Evolutionary conservation across 1,140 invertebrate genomes (phyloP).

Genomic region (Limonius californicus): DNA sequence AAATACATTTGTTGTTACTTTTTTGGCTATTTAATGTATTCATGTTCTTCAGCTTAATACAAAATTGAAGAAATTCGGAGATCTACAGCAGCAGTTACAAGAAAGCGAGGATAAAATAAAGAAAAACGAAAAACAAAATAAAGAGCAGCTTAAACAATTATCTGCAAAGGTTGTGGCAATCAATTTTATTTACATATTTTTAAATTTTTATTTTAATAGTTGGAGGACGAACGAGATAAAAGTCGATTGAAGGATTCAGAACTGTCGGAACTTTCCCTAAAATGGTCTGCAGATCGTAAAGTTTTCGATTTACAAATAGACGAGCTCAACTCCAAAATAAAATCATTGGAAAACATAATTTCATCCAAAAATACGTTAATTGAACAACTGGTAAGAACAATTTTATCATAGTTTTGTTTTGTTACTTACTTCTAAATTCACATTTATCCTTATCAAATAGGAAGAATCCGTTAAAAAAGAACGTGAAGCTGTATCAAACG

Average conservation of each 20-base stretch:
- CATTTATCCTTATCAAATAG: conserved; percentile 30
- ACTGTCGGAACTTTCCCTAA: conserved; percentile 56
- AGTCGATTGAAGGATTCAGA: conserved; percentile 55
- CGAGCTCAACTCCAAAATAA: conserved; percentile 55
- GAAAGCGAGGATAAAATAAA: conserved; percentile 60
- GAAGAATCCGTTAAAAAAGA: conserved; percentile 38
- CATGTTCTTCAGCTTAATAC: conserved; percentile 49
- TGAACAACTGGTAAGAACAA: conserved; percentile 53
- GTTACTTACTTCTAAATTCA: background rate
- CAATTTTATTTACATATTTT: too few species aligned
- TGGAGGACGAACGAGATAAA: conserved; percentile 57
- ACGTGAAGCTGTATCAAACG: conserved; percentile 14
- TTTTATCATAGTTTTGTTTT: background rate
- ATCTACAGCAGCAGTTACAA: conserved; percentile 57
- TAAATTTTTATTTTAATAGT: conserved; percentile 42
- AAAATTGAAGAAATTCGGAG: conserved; percentile 55
- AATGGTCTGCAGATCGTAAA: conserved; percentile 52
- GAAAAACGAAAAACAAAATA: conserved; percentile 56
- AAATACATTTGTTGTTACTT: background rate
- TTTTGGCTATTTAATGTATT: background rate
- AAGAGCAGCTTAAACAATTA: conserved; percentile 57
- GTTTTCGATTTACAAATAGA: conserved; percentile 35
- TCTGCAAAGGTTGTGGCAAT: conserved; percentile 50
- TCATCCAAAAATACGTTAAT: conserved; percentile 56
- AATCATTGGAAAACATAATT: conserved; percentile 54